Conservation (phyloP, 2,113 vertebrate species). For the Amphiprion percula region DNA sequence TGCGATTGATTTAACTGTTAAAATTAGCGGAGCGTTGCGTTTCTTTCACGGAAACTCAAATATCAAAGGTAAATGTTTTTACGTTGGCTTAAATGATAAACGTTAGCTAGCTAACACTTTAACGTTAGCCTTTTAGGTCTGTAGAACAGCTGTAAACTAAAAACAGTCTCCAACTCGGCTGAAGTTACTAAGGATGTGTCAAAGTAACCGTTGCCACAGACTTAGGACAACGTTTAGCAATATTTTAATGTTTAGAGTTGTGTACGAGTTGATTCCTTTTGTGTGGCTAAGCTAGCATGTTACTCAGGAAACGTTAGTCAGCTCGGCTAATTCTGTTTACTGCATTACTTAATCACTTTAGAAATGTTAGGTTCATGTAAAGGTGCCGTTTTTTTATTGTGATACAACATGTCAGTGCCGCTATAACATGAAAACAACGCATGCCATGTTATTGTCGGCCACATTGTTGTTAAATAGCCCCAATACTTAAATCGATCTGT, state of each 20-base stretch:
- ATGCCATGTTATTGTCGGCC: neutral
- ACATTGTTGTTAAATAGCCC: neutral
- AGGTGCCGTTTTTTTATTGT: neutral
- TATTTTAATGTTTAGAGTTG: neutral
- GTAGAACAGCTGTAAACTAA: too few relatives aligned
- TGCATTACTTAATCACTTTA: neutral
- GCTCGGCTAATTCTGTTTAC: neutral
- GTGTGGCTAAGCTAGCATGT: constrained; percentile 22
- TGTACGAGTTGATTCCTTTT: too few relatives aligned
- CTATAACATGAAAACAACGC: neutral
- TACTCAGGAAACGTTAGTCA: neutral
- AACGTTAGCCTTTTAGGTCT: neutral
- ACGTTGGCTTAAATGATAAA: neutral
- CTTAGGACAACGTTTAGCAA: neutral
- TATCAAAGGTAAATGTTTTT: constrained; percentile 42
- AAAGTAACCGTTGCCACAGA: too few relatives aligned
- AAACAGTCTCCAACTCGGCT: neutral
- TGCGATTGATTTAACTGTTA: constrained; percentile 21
- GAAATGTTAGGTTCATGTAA: neutral
- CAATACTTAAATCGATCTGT: neutral
- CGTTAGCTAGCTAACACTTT: constrained; percentile 14
- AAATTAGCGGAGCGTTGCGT: neutral
- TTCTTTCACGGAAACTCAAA: neutral
- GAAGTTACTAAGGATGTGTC: rapidly evolving
- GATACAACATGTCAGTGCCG: neutral